These are phyloP conservation scores for Steinernema hermaphroditum DNA, from an alignment of 2,888 invertebrate genomes.

Conservation along the genomic window DNA sequence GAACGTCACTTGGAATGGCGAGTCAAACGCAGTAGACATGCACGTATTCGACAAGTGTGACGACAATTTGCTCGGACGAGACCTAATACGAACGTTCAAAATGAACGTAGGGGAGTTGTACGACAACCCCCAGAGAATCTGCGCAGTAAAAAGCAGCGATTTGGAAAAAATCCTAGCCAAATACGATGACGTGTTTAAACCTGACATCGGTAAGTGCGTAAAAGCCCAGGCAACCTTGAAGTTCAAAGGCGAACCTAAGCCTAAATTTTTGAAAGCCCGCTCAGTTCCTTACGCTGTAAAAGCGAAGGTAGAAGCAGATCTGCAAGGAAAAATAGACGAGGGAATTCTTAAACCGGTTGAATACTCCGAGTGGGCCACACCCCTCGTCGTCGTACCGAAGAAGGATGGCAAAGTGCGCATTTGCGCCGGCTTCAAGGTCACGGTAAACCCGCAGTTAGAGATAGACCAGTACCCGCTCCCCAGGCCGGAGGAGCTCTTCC, in stretches of 20 bases:
- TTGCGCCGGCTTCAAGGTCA: slow-evolving; percentile 37
- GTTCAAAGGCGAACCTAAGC: neutral
- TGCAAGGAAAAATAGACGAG: slow-evolving; percentile 7
- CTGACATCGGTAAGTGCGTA: neutral
- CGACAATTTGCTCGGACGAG: neutral
- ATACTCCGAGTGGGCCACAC: slow-evolving; percentile 38
- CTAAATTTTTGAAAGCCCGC: neutral
- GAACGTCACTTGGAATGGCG: neutral
- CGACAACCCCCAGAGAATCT: too few species aligned
- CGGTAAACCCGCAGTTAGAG: slow-evolving; percentile 36
- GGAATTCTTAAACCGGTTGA: slow-evolving; percentile 31
- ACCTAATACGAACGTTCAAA: neutral
- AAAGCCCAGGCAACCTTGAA: neutral
- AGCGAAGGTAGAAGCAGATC: neutral
- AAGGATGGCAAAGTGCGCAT: slow-evolving; percentile 33
- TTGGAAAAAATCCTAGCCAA: neutral
- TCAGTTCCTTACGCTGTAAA: slow-evolving; percentile 1
- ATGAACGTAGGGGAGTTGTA: too few species aligned
- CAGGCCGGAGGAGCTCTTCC: slow-evolving; percentile 39
- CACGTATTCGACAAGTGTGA: neutral
- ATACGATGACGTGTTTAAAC: neutral
- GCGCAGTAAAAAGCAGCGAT: too few species aligned
- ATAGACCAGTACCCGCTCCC: slow-evolving; percentile 34
- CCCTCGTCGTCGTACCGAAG: slow-evolving; percentile 36
- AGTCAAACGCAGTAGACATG: neutral